Evolutionary conservation across 2,888 invertebrate species (phyloP), one percentile per base, ranked within the genome.

Genomic region (Theodoxus fluviatilis): DNA sequence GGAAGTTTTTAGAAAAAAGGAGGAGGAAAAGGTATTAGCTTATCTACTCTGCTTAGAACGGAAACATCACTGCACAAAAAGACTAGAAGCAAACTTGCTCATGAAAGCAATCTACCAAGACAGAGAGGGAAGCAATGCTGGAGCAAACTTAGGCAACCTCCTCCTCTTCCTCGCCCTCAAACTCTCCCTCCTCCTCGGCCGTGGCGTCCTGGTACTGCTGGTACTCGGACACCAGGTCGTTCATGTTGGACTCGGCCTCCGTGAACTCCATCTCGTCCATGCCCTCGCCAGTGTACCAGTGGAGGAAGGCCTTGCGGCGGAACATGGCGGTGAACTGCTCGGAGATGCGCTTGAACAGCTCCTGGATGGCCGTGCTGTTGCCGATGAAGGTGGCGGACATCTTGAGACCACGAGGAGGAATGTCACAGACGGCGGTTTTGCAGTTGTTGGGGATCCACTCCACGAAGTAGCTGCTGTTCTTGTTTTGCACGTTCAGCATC

Each of bases 211-310:
- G 80, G 75, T 80, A 79, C 68, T 79, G 79, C 70, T 79, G 79
- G 74, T 81, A 80, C 70, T 81, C 80, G 59, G 76, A 76, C 63
- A 84, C 80, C 75, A 84, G 75, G 80, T 90, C 90, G 93, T 89
- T 95, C 90, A 96, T 94, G 90, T 96, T 96, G 83, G 94, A 94
- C 88, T 96, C 96, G 0, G 96, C 96, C 85, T 96, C 96, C 71
- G 94, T 95, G 89, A 96, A 96, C 89, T 97, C 96, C 94, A 95
- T 93, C 89, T 96, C 95, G 89, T 96, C 96, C 96, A 96, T 96
- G 74, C 96, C 96, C 89, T 97, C 96, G 71, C 96, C 96, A 28
- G 95, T 96, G 90, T 96, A 97, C 96, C 96, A 96, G 90, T 96
- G 96, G 88, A 96, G 91, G 92, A 96, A 96, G 86, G 96, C 96